Conservation (phyloP, 2,797 vertebrate genomes). For the Monodelphis domestica region DNA sequence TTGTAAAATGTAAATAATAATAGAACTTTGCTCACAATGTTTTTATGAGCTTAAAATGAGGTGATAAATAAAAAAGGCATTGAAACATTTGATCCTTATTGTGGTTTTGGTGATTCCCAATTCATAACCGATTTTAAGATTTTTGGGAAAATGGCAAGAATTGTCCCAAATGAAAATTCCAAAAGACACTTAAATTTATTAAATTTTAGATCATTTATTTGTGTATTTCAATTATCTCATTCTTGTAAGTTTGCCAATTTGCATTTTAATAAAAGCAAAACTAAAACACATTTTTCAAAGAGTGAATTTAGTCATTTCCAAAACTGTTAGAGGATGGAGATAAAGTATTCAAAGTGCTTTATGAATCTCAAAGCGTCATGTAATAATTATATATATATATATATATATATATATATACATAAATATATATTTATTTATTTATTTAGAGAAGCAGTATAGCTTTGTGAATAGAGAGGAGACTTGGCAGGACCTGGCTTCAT, state of each 20-base stretch:
- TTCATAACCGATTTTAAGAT: not conserved
- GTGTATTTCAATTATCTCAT: not conserved
- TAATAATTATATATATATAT: not conserved
- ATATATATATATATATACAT: too few species aligned
- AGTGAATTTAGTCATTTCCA: not conserved
- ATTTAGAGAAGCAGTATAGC: not conserved
- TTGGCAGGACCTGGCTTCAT: fast-evolving
- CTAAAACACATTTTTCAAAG: not conserved
- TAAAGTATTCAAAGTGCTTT: not conserved
- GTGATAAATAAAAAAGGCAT: not conserved
- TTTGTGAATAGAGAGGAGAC: not conserved
- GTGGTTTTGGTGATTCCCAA: not conserved
- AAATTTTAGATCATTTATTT: not conserved
- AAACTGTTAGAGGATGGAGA: not conserved
- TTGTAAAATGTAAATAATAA: not conserved
- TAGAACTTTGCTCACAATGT: not conserved
- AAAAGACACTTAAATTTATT: not conserved
- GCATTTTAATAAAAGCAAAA: not conserved
- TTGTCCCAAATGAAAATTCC: not conserved
- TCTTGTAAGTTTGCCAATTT: not conserved
- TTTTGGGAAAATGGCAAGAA: not conserved
- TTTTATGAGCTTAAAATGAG: not conserved
- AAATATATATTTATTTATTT: too few species aligned
- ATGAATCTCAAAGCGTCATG: not conserved
- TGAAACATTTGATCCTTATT: not conserved